phyloP scores from a whole-genome alignment of 2,888 invertebrate species.

The Drosophila nigricruria region DNA sequence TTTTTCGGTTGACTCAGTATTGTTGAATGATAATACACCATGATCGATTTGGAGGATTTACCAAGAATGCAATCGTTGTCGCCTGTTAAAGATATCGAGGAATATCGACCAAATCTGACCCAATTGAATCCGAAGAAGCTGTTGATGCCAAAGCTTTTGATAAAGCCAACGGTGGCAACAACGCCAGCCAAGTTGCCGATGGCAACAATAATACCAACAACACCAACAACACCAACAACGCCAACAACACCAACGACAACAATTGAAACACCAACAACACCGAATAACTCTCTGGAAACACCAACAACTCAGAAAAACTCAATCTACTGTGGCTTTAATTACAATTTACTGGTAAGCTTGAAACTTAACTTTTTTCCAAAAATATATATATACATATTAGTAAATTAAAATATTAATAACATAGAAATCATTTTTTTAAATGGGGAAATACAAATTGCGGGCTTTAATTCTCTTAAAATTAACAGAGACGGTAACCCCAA shows the following conservation, averaged over 20 bases:
- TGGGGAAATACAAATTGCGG: conserved; percentile 21
- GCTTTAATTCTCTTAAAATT: conserved; percentile 13
- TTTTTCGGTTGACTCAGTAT: conserved; percentile 41
- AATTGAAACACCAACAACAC: conserved; percentile 10
- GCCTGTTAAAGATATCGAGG: conserved; percentile 75
- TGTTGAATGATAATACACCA: conserved; percentile 50
- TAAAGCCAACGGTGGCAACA: conserved; percentile 62
- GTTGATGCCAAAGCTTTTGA: conserved; percentile 47
- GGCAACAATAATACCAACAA: conserved; percentile 31
- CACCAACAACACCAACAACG: conserved; percentile 13
- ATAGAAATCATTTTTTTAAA: not conserved
- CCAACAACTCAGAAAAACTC: conserved; percentile 21
- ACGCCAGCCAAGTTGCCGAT: conserved; percentile 47
- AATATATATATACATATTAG: not conserved
- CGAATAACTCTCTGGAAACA: conserved; percentile 15
- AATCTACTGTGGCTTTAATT: conserved; percentile 60
- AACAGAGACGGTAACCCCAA: not conserved
- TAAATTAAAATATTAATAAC: not conserved
- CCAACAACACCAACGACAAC: conserved; percentile 2
- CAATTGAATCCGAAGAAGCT: conserved; percentile 34
- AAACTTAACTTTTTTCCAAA: not conserved
- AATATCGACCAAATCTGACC: conserved; percentile 18
- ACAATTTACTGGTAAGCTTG: conserved; percentile 80
- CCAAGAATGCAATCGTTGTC: conserved; percentile 84
- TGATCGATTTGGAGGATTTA: conserved; percentile 83